Percentiles rank a stretch among this genome's conserved stretches.
Evolutionary conservation across 2,113 vertebrate genomes (phyloP).

Genomic region (Ellobius talpinus): DNA sequence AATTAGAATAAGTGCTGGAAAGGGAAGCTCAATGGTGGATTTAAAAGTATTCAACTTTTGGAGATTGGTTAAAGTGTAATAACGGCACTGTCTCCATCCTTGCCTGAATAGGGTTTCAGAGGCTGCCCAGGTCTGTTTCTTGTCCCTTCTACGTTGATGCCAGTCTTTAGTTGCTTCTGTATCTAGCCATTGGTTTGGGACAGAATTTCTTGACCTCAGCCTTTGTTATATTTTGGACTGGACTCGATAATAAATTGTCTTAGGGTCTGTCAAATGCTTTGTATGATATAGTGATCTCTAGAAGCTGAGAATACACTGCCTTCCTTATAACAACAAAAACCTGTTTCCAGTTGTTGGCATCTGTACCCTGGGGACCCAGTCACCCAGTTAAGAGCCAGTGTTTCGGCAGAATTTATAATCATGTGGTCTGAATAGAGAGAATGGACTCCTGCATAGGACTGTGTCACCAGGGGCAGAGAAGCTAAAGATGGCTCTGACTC

Average conservation of each 20-base stretch:
- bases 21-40: constrained; percentile 3
- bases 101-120: not conserved
- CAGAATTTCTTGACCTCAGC: not conserved
- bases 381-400: not conserved
- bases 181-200: not conserved
- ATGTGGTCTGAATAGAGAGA: not conserved
- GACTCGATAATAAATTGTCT: not conserved
- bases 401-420: constrained; percentile 17
- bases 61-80: not conserved
- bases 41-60: not conserved
- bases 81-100: not conserved
- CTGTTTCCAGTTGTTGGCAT: not conserved
- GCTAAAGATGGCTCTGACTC: not conserved
- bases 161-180: not conserved
- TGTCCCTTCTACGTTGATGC: not conserved
- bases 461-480: not conserved
- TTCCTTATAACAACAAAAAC: not conserved
- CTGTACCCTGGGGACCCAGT: not conserved
- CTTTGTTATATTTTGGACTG: not conserved
- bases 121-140: not conserved
- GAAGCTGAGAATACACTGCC: not conserved
- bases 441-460: not conserved
- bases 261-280: not conserved
- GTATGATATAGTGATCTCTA: not conserved
- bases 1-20: constrained; percentile 27